Evolutionary conservation across 2,113 vertebrate genomes (phyloP).

Genomic region (Scalopus aquaticus): DNA sequence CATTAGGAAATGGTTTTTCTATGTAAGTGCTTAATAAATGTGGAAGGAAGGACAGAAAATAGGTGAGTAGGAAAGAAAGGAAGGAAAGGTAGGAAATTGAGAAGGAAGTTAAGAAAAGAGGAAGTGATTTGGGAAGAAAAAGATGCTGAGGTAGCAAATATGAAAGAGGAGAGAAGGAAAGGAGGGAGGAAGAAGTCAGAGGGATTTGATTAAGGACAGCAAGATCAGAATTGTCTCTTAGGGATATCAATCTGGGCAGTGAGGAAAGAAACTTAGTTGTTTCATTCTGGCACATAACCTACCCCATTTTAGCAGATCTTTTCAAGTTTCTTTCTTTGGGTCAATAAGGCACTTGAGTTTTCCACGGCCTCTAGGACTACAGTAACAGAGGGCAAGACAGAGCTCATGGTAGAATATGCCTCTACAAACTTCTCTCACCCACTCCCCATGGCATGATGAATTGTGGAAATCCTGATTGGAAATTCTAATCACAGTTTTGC

Average conservation of each 20-base stretch:
- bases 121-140: neutral
- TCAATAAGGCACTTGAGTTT: neutral
- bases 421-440: neutral
- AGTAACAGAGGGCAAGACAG: neutral
- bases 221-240: neutral
- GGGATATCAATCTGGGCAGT: neutral
- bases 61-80: neutral
- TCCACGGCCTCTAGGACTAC: neutral
- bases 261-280: neutral
- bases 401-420: constrained; percentile 49
- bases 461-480: constrained; percentile 84
- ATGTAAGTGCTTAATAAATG: neutral
- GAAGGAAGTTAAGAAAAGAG: neutral
- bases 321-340: neutral
- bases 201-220: neutral
- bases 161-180: neutral
- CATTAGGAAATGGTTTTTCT: neutral
- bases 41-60: neutral
- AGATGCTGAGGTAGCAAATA: neutral
- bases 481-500: constrained; percentile 88
- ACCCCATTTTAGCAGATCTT: neutral
- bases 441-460: constrained; percentile 69
- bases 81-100: neutral
- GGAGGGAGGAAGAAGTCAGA: neutral
- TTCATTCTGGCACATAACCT: neutral